Evolutionary conservation across 2,797 vertebrate species (phyloP), one percentile per base, ranked within the genome.

Genomic region (Typhlichthys eigenmanni): DNA sequence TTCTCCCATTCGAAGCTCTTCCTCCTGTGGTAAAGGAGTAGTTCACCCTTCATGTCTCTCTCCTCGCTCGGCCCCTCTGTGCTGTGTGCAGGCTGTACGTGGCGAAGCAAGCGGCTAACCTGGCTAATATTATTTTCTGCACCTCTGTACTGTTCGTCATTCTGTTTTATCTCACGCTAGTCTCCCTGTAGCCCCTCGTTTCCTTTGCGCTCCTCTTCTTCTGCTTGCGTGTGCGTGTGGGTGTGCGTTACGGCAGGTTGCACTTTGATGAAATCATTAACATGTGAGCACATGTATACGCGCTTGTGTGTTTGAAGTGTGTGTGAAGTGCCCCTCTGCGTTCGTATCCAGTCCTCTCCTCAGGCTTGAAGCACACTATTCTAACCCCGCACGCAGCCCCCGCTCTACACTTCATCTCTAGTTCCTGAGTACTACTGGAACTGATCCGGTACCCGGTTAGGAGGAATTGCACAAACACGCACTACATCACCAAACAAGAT

Each of bases 281-380:
- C 1, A 14, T 54, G 55, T 64, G 53, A 52, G 38, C 13, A 48
- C 66, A 38, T 10, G 29, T 52, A 38, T 59, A 47, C 66, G 57
- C 58, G 52, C 62, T 8, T 64, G 13, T 51, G 62, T 48, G 19
- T 53, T 8, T 43, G 69, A 61, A 71, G 17, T 56, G 58, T 47
- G 51, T 61, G 70, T 75, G 66, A 55, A 78, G 74, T 64, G 83
- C 70, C 65, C 72, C 69, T 64, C 51, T 81, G 63, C 61, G 51
- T 63, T 69, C 61, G 38, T 66, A 55, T 68, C 66, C 58, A 6
- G 10, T 66, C 62, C 78, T 74, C 78, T 76, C 72, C 78, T 76
- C 57, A 54, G 69, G 68, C 78, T 76, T 79, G 50, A 70, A 82
- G 68, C 65, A 70, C 74, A 59, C 38, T 72, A 66, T 57, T 69